Base-by-base conservation (phyloP, 2,797 vertebrate genomes). In the Natrix natrix region DNA sequence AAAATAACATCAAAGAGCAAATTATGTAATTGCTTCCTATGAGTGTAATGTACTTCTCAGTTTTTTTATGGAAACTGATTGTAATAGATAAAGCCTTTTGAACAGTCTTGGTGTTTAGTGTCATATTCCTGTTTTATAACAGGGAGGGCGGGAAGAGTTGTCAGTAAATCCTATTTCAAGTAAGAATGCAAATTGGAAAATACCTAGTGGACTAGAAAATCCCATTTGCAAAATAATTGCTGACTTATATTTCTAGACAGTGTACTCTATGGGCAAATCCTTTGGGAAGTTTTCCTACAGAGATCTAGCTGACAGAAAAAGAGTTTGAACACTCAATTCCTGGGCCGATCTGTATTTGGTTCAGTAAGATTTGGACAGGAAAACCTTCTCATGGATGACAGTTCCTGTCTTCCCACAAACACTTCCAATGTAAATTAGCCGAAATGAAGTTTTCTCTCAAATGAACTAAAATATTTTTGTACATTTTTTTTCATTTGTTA, bases 1-100 rank as follows among this genome's bases (percentile, higher is more conserved):
- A 98, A 97, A 98, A 98, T 98, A 98, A 98, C 98, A 98, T 96
- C 97, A 95, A 97, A 98, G 98, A 99, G 98, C 94, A 98, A 98
- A 98, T 98, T 98, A 98, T 98, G 98, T 98, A 98, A 97, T 97
- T 97, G 96, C 95, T 97, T 98, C 97, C 96, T 98, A 94, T 97
- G 96, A 96, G 96, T 97, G 97, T 97, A 96, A 96, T 96, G 97
- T 95, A 96, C 97, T 95, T 95, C 95, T 97, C 97, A 94, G 94
- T 97, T 96, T 97, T 97, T 97, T 97, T 95, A 96, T 95, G 96
- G 97, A 97, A 98, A 98, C 96, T 96, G 97, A 97, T 97, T 98
- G 97, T 97, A 97, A 97, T 93, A 95, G 96, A 96, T 96, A 95
- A 97, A 98, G 97, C 97, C 96, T 97, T 97, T 96, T 96, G 96